These are phyloP conservation scores for Macropus fuliginosus DNA, from an alignment of 2,797 vertebrate species.

Conservation along the genomic window DNA sequence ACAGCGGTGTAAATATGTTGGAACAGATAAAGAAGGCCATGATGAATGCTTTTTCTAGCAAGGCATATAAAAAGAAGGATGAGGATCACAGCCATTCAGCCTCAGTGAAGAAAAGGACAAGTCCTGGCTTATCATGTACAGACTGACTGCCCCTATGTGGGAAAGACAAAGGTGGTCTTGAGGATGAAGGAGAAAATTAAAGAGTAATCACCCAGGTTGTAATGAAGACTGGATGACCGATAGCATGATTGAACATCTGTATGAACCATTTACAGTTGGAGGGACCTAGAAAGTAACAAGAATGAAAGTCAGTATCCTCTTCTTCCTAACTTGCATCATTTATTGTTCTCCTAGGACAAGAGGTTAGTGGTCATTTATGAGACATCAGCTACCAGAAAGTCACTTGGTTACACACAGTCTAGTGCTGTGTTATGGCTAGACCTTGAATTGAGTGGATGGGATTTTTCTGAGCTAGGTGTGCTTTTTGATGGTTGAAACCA, in stretches of 20 bases:
- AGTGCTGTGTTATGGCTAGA: not conserved
- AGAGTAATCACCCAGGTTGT: not conserved
- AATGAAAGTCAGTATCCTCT: slow-evolving; percentile 23
- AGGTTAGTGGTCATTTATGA: slow-evolving; percentile 42
- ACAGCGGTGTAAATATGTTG: not conserved
- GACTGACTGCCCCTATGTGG: not conserved
- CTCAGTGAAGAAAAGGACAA: not conserved
- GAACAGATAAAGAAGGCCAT: not conserved
- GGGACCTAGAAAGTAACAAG: slow-evolving; percentile 36
- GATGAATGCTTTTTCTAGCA: not conserved
- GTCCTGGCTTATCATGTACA: not conserved
- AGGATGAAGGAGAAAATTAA: not conserved
- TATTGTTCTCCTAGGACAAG: not conserved
- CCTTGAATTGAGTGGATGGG: not conserved
- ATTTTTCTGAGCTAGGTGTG: slow-evolving; percentile 37
- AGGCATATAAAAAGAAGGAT: slow-evolving; percentile 22
- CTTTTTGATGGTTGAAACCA: slow-evolving; percentile 28
- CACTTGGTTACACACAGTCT: not conserved
- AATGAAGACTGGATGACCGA: not conserved
- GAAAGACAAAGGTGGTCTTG: not conserved
- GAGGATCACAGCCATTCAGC: not conserved
- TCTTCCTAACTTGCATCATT: not conserved
- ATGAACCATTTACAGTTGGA: slow-evolving; percentile 16
- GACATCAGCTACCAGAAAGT: slow-evolving; percentile 13
- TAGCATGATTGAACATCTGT: not conserved